Evolutionary conservation across 2,797 vertebrate genomes (phyloP).

Genomic region (Phoebastria nigripes): DNA sequence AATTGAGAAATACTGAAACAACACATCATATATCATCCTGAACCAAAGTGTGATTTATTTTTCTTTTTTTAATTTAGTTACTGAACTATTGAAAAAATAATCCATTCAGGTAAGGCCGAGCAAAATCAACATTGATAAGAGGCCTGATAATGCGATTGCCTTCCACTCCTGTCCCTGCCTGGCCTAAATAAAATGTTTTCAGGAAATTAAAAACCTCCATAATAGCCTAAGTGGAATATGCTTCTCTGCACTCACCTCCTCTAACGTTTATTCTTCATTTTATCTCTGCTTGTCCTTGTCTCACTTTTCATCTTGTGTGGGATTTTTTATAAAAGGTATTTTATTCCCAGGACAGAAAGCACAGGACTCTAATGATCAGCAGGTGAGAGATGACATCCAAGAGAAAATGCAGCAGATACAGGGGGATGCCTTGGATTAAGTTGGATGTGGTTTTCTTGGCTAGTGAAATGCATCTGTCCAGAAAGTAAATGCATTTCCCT

Average conservation of each 20-base stretch:
- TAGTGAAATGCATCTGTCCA: background rate
- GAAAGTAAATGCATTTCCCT: background rate
- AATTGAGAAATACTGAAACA: background rate
- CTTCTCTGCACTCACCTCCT: background rate
- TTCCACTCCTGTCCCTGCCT: background rate
- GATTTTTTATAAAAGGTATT: background rate
- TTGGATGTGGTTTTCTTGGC: background rate
- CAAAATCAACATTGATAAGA: conserved; percentile 32
- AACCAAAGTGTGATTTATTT: background rate
- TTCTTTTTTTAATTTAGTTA: background rate
- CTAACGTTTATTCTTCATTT: background rate
- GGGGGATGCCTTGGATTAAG: background rate
- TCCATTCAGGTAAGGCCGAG: background rate
- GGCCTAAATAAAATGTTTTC: conserved; percentile 12
- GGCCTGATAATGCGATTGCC: background rate
- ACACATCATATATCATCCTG: background rate
- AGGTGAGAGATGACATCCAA: background rate
- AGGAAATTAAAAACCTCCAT: conserved; percentile 56
- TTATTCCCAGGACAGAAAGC: background rate
- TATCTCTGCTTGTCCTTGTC: conserved; percentile 7
- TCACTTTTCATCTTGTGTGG: background rate
- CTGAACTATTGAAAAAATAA: background rate
- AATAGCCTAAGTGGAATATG: background rate
- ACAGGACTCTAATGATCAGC: background rate
- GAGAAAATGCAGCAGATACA: background rate